A percentile compares a stretch with the other conserved stretches of the same genome.
These are phyloP conservation scores for Phasianus colchicus DNA, from an alignment of 2,113 vertebrate genomes.

Conservation along the genomic window DNA sequence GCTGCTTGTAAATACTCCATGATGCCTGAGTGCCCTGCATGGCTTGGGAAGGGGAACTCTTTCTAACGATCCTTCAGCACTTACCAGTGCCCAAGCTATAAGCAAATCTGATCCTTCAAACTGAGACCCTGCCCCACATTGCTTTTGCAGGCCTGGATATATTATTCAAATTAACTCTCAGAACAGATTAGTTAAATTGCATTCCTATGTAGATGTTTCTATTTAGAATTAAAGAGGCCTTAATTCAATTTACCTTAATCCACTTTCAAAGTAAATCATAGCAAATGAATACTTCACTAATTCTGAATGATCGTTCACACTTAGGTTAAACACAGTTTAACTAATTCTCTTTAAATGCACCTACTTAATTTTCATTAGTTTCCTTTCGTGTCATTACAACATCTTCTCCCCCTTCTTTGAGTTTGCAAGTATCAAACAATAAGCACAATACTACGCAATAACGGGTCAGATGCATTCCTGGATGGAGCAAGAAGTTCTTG, in stretches of 20 bases:
- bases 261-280: slow-evolving; percentile 50
- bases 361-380: slow-evolving; percentile 34
- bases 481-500: neutral
- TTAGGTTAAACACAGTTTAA: slow-evolving; percentile 52
- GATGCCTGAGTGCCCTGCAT: fast-evolving
- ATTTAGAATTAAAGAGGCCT: slow-evolving; percentile 36
- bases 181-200: slow-evolving; percentile 24
- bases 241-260: slow-evolving; percentile 66
- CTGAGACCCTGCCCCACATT: neutral
- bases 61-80: neutral
- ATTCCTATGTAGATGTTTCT: slow-evolving; percentile 37
- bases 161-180: slow-evolving; percentile 22
- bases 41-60: neutral
- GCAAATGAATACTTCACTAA: slow-evolving; percentile 52
- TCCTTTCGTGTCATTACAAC: neutral
- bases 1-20: neutral
- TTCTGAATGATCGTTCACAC: slow-evolving; percentile 53
- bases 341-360: slow-evolving; percentile 7
- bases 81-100: neutral
- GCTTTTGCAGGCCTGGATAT: neutral
- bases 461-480: neutral
- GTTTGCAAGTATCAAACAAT: neutral
- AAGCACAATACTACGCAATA: neutral
- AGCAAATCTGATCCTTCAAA: neutral
- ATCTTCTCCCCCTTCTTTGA: neutral